Percentiles rank a stretch among this genome's conserved stretches.
phyloP scores from a whole-genome alignment of 92 coral and sea anemone species.

The Micromussa lordhowensis region DNA sequence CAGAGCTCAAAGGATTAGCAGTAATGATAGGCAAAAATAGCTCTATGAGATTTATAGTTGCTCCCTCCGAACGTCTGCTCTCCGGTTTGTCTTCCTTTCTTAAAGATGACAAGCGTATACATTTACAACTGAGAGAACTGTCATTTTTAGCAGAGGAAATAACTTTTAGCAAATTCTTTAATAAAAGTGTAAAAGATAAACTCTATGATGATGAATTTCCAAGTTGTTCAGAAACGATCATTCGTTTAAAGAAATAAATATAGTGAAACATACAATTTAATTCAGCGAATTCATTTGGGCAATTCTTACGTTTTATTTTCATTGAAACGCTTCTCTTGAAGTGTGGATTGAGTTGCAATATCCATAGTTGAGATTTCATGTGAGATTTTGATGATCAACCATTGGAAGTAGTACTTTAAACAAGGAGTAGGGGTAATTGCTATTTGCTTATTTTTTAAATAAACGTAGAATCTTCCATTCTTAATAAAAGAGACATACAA shows the following conservation, averaged over 20 bases:
- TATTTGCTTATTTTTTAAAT: neutral
- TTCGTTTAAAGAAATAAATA: neutral
- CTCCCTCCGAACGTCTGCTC: neutral
- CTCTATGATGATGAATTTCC: neutral
- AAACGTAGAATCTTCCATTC: neutral
- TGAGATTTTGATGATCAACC: neutral
- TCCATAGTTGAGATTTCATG: no score
- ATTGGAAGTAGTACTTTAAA: neutral
- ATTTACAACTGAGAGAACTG: neutral
- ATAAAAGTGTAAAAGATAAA: neutral
- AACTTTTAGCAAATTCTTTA: neutral
- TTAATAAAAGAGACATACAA: no score
- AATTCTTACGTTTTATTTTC: no score
- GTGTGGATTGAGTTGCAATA: no score
- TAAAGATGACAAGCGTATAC: neutral
- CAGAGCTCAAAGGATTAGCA: conserved; percentile 1
- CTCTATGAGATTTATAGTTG: neutral
- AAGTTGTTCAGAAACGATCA: neutral
- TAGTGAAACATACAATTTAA: neutral
- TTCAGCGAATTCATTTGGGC: neutral
- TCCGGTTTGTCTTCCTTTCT: neutral
- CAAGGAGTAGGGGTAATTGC: neutral
- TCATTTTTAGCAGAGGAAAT: neutral
- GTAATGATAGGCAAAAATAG: neutral
- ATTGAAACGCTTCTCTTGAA: no score